Percentiles rank a stretch among this genome's conserved stretches.
phyloP scores from a whole-genome alignment of 2,113 vertebrate species.

The Actinemys pallida region DNA sequence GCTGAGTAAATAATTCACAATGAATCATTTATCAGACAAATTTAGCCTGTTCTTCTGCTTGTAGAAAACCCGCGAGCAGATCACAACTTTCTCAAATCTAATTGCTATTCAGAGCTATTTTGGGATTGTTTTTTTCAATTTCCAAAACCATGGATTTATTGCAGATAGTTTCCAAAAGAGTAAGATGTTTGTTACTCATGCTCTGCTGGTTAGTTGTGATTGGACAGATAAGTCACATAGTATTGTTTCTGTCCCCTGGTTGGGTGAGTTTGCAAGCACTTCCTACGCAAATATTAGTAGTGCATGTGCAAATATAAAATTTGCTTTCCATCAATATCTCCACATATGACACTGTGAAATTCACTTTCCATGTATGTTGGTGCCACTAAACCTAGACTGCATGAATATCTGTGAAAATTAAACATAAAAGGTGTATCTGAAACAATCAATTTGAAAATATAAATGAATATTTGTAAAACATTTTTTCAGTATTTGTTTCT shows the following conservation, averaged over 20 bases:
- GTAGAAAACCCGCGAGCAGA: constrained; percentile 30
- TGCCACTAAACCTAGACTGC: neutral
- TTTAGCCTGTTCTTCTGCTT: neutral
- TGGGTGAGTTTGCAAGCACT: constrained; percentile 7
- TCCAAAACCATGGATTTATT: constrained; percentile 15
- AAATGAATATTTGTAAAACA: neutral
- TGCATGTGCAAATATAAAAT: neutral
- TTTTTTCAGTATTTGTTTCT: constrained; percentile 22
- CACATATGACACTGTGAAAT: constrained; percentile 11
- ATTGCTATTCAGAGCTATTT: neutral
- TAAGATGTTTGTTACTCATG: neutral
- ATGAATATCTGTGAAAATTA: neutral
- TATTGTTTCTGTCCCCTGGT: neutral
- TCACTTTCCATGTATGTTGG: neutral
- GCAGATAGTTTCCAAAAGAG: neutral
- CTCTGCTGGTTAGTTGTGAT: constrained; percentile 15
- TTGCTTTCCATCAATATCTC: constrained; percentile 6
- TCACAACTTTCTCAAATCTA: constrained; percentile 10
- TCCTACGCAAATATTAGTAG: constrained; percentile 6
- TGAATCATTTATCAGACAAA: constrained; percentile 49
- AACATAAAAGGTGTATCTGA: neutral
- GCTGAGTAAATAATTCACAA: constrained; percentile 51
- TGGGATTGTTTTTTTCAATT: neutral
- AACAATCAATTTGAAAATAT: neutral
- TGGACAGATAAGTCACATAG: neutral